Evolutionary conservation across 2,888 invertebrate genomes (phyloP), one percentile per base, ranked within the genome.

Genomic region (Portevinia maculata): DNA sequence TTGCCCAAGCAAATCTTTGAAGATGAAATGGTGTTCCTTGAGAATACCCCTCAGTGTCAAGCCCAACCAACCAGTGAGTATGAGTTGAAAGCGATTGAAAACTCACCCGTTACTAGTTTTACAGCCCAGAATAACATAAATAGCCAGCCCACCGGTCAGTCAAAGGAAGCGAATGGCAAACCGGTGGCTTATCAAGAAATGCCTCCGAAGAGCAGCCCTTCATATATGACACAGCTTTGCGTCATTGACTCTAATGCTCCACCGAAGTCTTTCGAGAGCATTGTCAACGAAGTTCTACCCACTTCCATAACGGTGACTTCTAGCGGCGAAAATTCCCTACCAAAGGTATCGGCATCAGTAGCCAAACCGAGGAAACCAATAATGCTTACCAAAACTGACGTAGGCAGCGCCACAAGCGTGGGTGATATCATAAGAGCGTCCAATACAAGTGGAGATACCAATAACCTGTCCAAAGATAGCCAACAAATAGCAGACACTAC

Each of bases 1-100:
- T 89, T 94, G 15, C 94, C 94, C 0, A 93, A 93, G 6, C 94
- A 94, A 87, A 94, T 94, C 86, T 94, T 94, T 87, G 94, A 94
- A 88, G 94, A 94, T 85, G 94, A 94, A 74, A 48, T 67, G 65
- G 60, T 71, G 4, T 62, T 62, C 37, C 11, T 67, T 15, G 71
- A 79, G 1, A 79, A 65, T 7, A 21, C 21, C 7, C 17, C 48
- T 1, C 71, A 71, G 11, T 0, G 15, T 3, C 73, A 74, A 28
- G 21, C 3, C 7, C 69, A 64, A n/a, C 7, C 21, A 7, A 5
- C 30, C 6, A 44, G 39, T 1, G 60, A 70, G 0, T 15, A 19
- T 7, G 64, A 74, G 1, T 7, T 52, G 1, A 65, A 52, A 37
- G 1, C 78, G 6, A 48, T 46, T 17, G 74, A 57, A 0, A 69